phyloP scores from a whole-genome alignment of 2,113 vertebrate species.

The Xenotilapia flavipinnis region DNA sequence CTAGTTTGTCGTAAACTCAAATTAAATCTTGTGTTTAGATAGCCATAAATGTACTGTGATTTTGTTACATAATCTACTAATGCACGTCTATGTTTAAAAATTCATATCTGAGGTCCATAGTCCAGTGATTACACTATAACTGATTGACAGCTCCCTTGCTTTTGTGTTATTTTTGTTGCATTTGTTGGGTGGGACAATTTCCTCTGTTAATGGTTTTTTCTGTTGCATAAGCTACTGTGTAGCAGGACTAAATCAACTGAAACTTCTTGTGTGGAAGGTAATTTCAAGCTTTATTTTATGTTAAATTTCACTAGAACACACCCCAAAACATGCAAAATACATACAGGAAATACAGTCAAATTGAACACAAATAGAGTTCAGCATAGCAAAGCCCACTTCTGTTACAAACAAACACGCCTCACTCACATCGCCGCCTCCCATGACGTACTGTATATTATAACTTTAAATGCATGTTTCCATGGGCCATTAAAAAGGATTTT shows the following conservation, averaged over 20 bases:
- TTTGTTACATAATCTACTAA: background rate
- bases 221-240: background rate
- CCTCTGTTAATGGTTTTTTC: background rate
- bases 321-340: background rate
- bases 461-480: background rate
- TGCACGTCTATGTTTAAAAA: background rate
- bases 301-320: background rate
- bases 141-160: background rate
- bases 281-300: background rate
- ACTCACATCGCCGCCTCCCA: no score
- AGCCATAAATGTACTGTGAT: background rate
- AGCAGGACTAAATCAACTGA: background rate
- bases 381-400: background rate
- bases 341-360: background rate
- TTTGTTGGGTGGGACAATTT: background rate
- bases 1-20: background rate
- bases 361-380: background rate
- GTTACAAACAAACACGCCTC: background rate
- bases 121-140: background rate
- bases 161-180: background rate
- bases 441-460: background rate
- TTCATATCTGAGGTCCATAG: background rate
- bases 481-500: background rate
- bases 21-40: background rate
- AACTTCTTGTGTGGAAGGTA: background rate